Conservation (phyloP, 2,113 vertebrate species). For the Fukomys damarensis region DNA sequence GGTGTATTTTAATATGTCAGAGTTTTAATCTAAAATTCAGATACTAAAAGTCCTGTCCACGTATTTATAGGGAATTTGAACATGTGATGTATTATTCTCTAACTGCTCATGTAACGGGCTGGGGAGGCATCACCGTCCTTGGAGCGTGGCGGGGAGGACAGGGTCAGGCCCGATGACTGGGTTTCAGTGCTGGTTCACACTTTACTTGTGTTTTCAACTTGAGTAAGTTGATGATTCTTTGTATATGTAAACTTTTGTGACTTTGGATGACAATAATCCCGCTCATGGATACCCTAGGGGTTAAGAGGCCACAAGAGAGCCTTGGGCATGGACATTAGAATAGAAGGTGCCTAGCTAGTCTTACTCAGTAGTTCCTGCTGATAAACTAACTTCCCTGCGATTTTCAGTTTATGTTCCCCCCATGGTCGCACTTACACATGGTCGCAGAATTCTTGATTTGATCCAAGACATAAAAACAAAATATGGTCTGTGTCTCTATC, state of each 20-base stretch:
- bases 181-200: background rate
- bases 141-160: background rate
- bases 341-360: background rate
- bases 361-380: background rate
- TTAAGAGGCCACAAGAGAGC: background rate
- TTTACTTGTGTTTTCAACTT: background rate
- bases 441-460: background rate
- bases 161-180: background rate
- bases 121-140: background rate
- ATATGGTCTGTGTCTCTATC: background rate
- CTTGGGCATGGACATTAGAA: background rate
- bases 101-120: background rate
- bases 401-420: background rate
- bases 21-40: background rate
- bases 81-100: background rate
- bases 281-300: too few species aligned
- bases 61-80: background rate
- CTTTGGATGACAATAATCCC: background rate
- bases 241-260: background rate
- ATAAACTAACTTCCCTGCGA: background rate
- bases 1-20: background rate
- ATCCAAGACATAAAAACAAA: conserved; percentile 1
- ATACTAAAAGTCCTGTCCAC: background rate
- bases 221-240: background rate
- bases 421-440: background rate